phyloP scores from a whole-genome alignment of 2,113 vertebrate species.

The Scartelaos histophorus region DNA sequence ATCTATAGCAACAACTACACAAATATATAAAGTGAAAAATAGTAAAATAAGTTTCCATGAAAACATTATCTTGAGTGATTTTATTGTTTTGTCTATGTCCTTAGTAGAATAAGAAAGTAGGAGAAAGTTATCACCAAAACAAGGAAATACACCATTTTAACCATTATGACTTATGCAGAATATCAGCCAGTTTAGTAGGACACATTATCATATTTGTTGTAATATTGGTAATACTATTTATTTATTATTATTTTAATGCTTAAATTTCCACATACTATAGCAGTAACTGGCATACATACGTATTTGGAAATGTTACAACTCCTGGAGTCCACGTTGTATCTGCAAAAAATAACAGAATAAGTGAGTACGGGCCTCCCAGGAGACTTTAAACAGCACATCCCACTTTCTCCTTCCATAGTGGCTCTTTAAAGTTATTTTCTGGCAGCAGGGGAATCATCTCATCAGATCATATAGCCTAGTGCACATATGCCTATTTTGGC shows the following conservation, averaged over 20 bases:
- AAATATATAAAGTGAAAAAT: too few species aligned
- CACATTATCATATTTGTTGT: too few species aligned
- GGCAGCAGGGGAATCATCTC: background rate
- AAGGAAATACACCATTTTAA: too few species aligned
- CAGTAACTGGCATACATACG: constrained; percentile 74
- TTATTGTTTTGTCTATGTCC: too few species aligned
- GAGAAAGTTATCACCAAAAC: too few species aligned
- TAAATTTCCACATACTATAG: background rate
- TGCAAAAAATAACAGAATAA: constrained; percentile 52
- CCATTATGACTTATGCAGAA: too few species aligned
- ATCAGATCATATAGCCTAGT: background rate
- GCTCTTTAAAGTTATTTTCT: background rate
- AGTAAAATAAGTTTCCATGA: too few species aligned
- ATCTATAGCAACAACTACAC: background rate
- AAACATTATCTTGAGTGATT: too few species aligned
- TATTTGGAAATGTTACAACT: constrained; percentile 93
- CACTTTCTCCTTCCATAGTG: background rate
- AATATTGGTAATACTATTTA: too few species aligned
- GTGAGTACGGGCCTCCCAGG: background rate
- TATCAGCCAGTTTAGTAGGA: too few species aligned
- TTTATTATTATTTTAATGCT: background rate
- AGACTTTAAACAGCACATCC: background rate
- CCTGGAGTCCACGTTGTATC: constrained; percentile 95
- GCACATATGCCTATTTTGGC: background rate
- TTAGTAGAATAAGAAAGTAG: too few species aligned